Evolutionary conservation across 2,888 invertebrate genomes (phyloP).

Genomic region (Orthonevra nobilis): DNA sequence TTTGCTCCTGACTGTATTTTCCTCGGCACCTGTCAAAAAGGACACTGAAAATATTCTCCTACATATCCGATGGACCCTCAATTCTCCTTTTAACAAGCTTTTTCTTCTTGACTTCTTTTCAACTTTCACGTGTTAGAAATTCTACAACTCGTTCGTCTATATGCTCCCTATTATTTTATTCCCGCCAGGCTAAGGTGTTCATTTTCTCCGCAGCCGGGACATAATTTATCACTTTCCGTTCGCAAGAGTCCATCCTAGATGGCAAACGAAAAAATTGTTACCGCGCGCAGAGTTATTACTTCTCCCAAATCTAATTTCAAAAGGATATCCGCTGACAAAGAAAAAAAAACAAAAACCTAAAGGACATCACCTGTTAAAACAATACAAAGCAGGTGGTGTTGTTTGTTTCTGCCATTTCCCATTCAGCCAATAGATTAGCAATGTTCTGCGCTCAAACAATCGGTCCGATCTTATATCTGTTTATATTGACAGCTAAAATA

Average conservation of each 20-base stretch:
- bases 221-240: constrained; percentile 21
- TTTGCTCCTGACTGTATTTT: no score
- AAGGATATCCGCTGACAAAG: constrained; percentile 41
- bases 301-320: constrained; percentile 42
- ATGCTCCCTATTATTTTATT: no score
- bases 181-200: constrained; percentile 14
- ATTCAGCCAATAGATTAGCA: constrained; percentile 20
- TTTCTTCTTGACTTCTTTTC: neutral
- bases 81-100: no score
- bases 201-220: constrained; percentile 15
- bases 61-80: no score
- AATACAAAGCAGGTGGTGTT: constrained; percentile 32
- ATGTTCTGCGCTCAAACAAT: no score
- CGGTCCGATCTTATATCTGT: neutral
- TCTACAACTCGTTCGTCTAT: no score
- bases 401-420: constrained; percentile 3
- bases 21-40: no score
- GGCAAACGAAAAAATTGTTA: constrained; percentile 5
- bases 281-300: constrained; percentile 36
- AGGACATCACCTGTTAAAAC: constrained; percentile 48
- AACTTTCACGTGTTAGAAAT: neutral
- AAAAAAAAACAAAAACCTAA: neutral
- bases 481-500: constrained; percentile 1
- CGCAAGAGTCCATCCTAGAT: constrained; percentile 9
- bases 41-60: no score